phyloP scores from a whole-genome alignment of 1,140 invertebrate species.

The Pristionchus pacificus region DNA sequence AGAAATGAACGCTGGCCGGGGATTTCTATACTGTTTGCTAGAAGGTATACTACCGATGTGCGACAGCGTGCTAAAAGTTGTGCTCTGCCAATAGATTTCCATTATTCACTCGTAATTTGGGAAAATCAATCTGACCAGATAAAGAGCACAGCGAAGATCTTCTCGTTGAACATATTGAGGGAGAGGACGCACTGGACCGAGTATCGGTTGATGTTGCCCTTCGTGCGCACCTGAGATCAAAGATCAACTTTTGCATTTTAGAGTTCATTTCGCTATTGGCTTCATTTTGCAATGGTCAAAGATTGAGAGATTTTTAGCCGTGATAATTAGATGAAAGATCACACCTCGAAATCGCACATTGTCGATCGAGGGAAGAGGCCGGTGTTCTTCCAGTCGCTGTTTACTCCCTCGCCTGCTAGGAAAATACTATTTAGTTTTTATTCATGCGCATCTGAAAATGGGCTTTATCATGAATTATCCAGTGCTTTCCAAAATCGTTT shows the following conservation, averaged over 20 bases:
- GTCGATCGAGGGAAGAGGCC: conserved; percentile 47
- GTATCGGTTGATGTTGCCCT: conserved; percentile 28
- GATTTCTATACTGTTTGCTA: too few relatives aligned
- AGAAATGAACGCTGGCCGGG: too few relatives aligned
- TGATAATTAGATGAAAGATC: neutral
- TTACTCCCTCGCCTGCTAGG: conserved; percentile 23
- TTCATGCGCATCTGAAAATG: too few relatives aligned
- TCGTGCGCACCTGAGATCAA: conserved; percentile 24
- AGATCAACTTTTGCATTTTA: too few relatives aligned
- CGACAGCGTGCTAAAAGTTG: too few relatives aligned
- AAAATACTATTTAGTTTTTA: too few relatives aligned
- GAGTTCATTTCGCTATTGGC: too few relatives aligned
- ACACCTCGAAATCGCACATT: conserved; percentile 47
- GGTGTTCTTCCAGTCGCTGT: conserved; percentile 39
- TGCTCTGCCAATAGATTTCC: too few relatives aligned
- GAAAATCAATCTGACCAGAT: conserved; percentile 41
- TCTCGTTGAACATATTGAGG: conserved; percentile 51
- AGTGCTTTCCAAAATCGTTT: neutral
- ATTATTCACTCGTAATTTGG: too few relatives aligned
- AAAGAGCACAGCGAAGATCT: conserved; percentile 44
- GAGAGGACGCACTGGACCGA: conserved; percentile 48
- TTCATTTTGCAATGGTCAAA: too few relatives aligned
- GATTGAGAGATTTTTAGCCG: neutral
- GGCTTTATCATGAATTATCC: conserved; percentile 32
- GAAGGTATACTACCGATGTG: too few relatives aligned